Percentiles rank a stretch among this genome's conserved stretches.
These are phyloP conservation scores for Tricholaema leucomelas DNA, from an alignment of 2,113 vertebrate species.

Conservation along the genomic window DNA sequence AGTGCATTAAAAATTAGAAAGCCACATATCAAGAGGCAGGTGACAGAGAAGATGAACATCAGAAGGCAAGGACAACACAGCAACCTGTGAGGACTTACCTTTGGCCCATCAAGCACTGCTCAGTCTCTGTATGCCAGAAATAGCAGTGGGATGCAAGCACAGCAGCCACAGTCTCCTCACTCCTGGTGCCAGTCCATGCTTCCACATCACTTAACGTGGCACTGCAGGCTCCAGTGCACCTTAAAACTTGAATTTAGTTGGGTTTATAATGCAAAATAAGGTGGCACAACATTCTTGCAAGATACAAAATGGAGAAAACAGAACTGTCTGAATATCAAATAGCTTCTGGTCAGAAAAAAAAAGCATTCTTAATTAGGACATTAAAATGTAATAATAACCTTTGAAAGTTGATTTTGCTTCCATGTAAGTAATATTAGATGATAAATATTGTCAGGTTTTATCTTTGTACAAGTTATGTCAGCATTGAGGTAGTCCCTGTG, in stretches of 20 bases:
- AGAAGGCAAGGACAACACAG: background rate
- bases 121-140: background rate
- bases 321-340: background rate
- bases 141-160: slow-evolving; percentile 3
- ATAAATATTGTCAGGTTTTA: background rate
- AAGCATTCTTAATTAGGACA: background rate
- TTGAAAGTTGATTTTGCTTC: background rate
- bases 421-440: background rate
- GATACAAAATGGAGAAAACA: background rate
- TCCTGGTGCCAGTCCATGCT: background rate
- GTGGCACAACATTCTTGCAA: background rate
- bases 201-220: background rate
- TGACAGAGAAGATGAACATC: background rate
- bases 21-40: background rate
- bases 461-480: background rate
- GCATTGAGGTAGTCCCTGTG: background rate
- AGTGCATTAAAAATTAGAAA: background rate
- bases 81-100: slow-evolving; percentile 13
- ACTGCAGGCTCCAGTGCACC: background rate
- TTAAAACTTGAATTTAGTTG: background rate
- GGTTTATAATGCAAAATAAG: background rate
- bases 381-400: accelerated
- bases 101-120: background rate
- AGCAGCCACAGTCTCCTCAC: background rate
- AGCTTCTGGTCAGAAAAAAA: background rate